Conservation (phyloP, 1,140 invertebrate species). For the Ganaspis sp. region DNA sequence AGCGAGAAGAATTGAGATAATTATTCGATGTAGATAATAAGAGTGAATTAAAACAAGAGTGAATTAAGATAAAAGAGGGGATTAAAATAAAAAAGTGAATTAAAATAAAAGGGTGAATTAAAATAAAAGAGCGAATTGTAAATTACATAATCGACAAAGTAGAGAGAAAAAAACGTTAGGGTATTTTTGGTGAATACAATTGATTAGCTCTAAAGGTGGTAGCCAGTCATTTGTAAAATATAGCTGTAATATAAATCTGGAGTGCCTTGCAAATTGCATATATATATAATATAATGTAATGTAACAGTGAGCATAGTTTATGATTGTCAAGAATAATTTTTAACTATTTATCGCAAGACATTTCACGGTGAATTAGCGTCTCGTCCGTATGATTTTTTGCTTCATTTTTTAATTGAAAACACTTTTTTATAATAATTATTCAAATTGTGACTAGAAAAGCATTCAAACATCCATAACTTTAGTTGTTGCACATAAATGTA, state of each 20-base stretch:
- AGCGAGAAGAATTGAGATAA: too few species aligned
- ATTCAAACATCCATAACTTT: background rate
- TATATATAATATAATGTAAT: conserved; percentile 56
- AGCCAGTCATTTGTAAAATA: conserved; percentile 74
- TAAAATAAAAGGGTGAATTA: too few species aligned
- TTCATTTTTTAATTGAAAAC: background rate
- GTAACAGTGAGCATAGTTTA: conserved; percentile 49
- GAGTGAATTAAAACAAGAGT: too few species aligned
- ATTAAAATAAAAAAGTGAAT: too few species aligned
- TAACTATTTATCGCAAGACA: conserved; percentile 47
- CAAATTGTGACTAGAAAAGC: background rate
- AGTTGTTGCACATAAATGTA: conserved; percentile 25
- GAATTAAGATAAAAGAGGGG: too few species aligned
- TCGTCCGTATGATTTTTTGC: conserved; percentile 36
- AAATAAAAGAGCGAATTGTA: too few species aligned
- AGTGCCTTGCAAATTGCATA: conserved; percentile 72
- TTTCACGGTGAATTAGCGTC: conserved; percentile 43
- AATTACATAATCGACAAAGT: too few species aligned
- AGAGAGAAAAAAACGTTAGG: background rate
- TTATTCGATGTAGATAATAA: too few species aligned
- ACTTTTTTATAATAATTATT: background rate
- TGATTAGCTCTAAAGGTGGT: conserved; percentile 35
- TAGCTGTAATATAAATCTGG: conserved; percentile 75
- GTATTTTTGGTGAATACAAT: conserved; percentile 29
- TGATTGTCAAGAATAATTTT: conserved; percentile 48